Conservation (phyloP, 1,140 invertebrate species). For the Bacillus rossius region DNA sequence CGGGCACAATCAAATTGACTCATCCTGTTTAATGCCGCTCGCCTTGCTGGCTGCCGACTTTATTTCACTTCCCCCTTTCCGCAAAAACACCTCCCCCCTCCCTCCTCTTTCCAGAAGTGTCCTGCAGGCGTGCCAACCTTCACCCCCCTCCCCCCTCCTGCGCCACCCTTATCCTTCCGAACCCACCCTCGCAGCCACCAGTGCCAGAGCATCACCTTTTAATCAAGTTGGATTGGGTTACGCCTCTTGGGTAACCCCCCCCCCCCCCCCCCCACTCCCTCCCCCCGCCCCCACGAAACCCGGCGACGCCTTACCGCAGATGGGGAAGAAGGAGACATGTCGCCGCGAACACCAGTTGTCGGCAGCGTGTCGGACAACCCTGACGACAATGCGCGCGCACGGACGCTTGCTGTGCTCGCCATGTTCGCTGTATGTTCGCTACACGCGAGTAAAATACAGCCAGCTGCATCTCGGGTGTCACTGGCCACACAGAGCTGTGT, state of each 20-base stretch:
- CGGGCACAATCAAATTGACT: slow-evolving; percentile 15
- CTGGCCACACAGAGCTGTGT: too few species aligned
- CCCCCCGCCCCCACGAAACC: background rate
- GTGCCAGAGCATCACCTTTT: slow-evolving; percentile 7
- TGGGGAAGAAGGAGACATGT: background rate
- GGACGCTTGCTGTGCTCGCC: background rate
- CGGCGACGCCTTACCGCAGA: background rate
- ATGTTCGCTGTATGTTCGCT: too few species aligned
- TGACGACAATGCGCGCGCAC: background rate
- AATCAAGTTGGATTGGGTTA: slow-evolving; percentile 8
- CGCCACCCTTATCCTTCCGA: too few species aligned
- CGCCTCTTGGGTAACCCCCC: background rate
- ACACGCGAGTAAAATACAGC: too few species aligned
- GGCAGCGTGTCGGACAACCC: background rate
- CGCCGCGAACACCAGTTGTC: background rate
- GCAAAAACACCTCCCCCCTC: too few species aligned
- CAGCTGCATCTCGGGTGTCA: too few species aligned
- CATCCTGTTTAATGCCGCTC: slow-evolving; percentile 8
- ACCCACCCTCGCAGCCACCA: too few species aligned
- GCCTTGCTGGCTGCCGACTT: background rate
- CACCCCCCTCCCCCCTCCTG: too few species aligned
- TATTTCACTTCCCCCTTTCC: background rate
- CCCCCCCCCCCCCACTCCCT: background rate
- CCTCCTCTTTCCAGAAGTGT: too few species aligned
- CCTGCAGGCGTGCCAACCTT: too few species aligned